Percentiles rank a stretch among this genome's conserved stretches.
Conservation (phyloP, 2,888 invertebrate genomes). For the Chymomyza procnemis region DNA sequence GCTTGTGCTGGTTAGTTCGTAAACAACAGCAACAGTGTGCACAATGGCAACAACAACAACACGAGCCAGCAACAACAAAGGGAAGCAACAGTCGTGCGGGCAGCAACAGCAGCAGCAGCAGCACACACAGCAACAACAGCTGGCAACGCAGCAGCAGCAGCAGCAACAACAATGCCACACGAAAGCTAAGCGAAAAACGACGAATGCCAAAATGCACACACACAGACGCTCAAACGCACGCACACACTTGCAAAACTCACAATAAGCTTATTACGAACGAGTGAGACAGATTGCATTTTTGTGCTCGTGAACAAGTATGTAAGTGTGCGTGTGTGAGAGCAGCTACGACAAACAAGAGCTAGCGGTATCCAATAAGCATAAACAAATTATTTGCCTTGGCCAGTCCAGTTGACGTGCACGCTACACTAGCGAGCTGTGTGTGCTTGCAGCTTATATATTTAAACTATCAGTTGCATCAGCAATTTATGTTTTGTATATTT, state of each 20-base stretch:
- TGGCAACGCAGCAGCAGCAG: background rate
- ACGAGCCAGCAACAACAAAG: conserved; percentile 14
- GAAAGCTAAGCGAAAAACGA: conserved; percentile 42
- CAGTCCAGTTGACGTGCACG: background rate
- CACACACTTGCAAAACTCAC: conserved; percentile 41
- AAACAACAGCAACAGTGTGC: conserved; percentile 25
- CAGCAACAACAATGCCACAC: conserved; percentile 13
- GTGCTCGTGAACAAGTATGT: conserved; percentile 20
- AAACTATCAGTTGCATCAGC: too few species aligned
- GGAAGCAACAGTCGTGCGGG: background rate
- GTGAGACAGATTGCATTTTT: conserved; percentile 2
- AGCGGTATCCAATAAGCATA: background rate
- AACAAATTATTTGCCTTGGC: background rate
- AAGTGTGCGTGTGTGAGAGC: background rate
- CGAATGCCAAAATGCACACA: conserved; percentile 2
- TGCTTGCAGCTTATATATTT: too few species aligned
- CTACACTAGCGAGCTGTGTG: background rate
- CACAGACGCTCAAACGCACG: conserved; percentile 28
- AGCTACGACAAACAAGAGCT: background rate
- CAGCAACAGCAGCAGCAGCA: too few species aligned
- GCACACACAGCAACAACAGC: conserved; percentile 30
- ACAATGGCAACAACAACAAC: background rate
- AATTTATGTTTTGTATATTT: too few species aligned
- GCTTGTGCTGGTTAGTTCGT: conserved; percentile 37
- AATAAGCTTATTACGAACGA: conserved; percentile 51